Evolutionary conservation across 2,797 vertebrate genomes (phyloP), one percentile per base, ranked within the genome.

Genomic region (Sebastes cheni): DNA sequence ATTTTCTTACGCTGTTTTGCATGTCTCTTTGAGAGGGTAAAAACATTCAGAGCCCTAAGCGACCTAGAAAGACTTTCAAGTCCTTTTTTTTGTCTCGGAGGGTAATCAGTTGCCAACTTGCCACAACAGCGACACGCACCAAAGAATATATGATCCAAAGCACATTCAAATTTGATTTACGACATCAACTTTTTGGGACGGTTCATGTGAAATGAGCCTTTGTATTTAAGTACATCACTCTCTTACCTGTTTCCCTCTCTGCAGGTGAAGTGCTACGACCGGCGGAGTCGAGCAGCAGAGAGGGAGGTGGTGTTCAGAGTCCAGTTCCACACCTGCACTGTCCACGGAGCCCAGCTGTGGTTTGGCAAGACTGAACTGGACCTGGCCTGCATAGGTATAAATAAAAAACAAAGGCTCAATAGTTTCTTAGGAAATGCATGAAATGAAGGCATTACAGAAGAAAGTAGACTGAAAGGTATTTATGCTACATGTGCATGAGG

Each of bases 291-390:
- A 46, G 86, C 93, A 22, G 87, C 95, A 68, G 96, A 97, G 86
- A 95, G 97, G 70, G 97, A 97, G 69, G 96, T 96, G 9, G 93
- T 98, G 65, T 99, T 98, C 91, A 95, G 97, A 79, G 93, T 97
- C 67, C 98, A 98, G 92, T 99, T 98, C 88, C 97, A 99, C 93
- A 98, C 98, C 0, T 98, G 97, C 56, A 97, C 97, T 10, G 95
- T 98, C 86, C 97, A 98, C 4, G 96, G 96, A 72, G 89, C 96
- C 64, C 97, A 96, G 89, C 96, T 99, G 75, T 94, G 96, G 95
- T 98, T 98, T 89, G 95, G 96, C 46, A 99, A 98, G 89, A 96
- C 94, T 56, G 97, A 98, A 77, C 93, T 99, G 59, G 98, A 98
- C 58, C 86, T 96, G 61, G 97, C 97, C 84, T 97, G 95, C 90